Percentiles rank a stretch among this genome's conserved stretches.
phyloP scores from a whole-genome alignment of 2,113 vertebrate genomes.

The Ictalurus furcatus region DNA sequence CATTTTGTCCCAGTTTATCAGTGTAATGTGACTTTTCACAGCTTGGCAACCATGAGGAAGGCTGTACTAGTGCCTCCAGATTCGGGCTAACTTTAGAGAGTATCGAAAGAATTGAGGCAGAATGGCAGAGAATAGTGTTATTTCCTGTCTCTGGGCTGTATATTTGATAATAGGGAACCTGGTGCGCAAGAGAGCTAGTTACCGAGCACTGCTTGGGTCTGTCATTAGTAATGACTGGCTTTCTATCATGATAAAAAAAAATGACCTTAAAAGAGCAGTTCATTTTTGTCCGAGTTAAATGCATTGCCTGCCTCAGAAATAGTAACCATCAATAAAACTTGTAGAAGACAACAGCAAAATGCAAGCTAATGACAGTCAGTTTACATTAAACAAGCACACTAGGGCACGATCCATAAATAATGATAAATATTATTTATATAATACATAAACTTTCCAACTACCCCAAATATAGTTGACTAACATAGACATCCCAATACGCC shows the following conservation, averaged over 20 bases:
- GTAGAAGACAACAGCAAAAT: neutral
- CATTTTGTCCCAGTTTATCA: slow-evolving; percentile 41
- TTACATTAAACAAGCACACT: slow-evolving; percentile 14
- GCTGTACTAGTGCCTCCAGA: slow-evolving; percentile 35
- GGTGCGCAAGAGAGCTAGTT: slow-evolving; percentile 45
- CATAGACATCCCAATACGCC: too few species aligned
- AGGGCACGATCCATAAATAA: neutral
- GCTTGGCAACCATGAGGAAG: slow-evolving; percentile 19
- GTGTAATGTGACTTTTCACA: slow-evolving; percentile 46
- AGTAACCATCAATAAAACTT: neutral
- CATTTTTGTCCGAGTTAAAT: neutral
- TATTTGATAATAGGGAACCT: slow-evolving; percentile 26
- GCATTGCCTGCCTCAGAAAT: neutral
- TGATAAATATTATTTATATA: too few species aligned
- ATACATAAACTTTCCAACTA: neutral
- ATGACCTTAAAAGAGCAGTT: slow-evolving; percentile 10
- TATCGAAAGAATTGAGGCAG: slow-evolving; percentile 42
- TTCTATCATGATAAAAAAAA: slow-evolving; percentile 4
- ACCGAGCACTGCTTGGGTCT: slow-evolving; percentile 26
- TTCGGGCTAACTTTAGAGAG: slow-evolving; percentile 49
- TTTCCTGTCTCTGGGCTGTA: neutral
- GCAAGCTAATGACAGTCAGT: neutral
- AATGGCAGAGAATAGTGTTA: slow-evolving; percentile 14
- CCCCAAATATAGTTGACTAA: neutral
- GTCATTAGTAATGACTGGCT: slow-evolving; percentile 10